These are phyloP conservation scores for Parnassius mnemosyne DNA, from an alignment of 2,888 invertebrate genomes.

Conservation along the genomic window DNA sequence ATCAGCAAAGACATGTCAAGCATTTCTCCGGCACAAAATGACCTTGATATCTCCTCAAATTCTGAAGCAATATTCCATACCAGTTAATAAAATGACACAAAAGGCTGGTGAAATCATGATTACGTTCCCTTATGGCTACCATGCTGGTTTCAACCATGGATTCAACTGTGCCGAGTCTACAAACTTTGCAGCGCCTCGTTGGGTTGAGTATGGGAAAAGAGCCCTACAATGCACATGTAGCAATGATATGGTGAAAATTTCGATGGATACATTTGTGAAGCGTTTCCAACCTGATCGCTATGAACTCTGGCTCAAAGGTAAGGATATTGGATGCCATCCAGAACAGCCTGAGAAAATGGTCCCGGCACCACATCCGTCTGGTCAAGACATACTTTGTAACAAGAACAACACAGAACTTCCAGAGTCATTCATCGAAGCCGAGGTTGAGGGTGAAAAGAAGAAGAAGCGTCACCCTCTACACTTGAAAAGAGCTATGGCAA, in stretches of 20 bases:
- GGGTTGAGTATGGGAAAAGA: conserved; percentile 99
- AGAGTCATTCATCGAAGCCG: conserved; percentile 82
- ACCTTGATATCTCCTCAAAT: conserved; percentile 98
- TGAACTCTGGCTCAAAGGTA: conserved; percentile 93
- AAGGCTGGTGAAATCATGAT: conserved; percentile 98
- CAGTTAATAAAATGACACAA: conserved; percentile 97
- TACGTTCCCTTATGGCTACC: conserved; percentile 99
- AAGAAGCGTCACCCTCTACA: conserved; percentile 85
- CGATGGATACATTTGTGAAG: conserved; percentile 99
- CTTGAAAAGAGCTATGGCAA: conserved; percentile 79
- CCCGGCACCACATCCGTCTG: conserved; percentile 90
- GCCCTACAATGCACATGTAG: conserved; percentile 93
- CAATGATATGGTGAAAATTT: conserved; percentile 97
- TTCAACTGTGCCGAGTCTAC: conserved; percentile 99
- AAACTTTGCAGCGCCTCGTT: conserved; percentile 97
- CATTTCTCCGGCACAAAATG: conserved; percentile 98
- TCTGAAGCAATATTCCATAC: conserved; percentile 95
- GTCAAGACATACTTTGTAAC: conserved; percentile 89
- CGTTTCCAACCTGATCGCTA: conserved; percentile 94
- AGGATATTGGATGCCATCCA: conserved; percentile 95
- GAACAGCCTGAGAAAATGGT: conserved; percentile 89
- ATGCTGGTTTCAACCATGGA: conserved; percentile 98
- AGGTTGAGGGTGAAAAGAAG: conserved; percentile 74
- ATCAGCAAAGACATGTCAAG: conserved; percentile 91
- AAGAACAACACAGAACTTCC: conserved; percentile 87